Percentiles rank a stretch among this genome's conserved stretches.
Evolutionary conservation across 2,113 vertebrate genomes (phyloP).

Genomic region (Fregata magnificens): DNA sequence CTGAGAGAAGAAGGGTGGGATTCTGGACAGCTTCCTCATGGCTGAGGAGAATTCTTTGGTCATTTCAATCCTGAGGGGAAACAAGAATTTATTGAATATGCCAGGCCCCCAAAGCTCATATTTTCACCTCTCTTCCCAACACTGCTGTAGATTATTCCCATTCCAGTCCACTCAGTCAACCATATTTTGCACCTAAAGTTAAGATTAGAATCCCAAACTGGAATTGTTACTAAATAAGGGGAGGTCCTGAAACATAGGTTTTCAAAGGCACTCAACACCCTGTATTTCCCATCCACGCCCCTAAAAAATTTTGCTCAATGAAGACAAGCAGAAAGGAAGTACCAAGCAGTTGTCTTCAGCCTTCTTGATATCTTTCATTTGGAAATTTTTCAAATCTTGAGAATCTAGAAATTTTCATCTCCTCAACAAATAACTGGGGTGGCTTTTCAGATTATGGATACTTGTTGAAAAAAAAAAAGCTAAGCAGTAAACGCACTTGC

Average conservation of each 20-base stretch:
- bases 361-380: not conserved
- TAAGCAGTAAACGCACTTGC: not conserved
- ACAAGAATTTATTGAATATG: not conserved
- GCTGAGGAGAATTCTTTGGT: not conserved
- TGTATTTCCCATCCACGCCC: rapidly evolving
- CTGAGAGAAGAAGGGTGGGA: not conserved
- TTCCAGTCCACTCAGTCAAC: not conserved
- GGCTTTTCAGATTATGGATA: not conserved
- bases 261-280: not conserved
- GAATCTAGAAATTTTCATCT: not conserved
- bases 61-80: not conserved
- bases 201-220: not conserved
- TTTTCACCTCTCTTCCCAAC: not conserved
- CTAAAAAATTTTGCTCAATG: not conserved
- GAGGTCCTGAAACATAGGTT: not conserved
- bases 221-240: not conserved
- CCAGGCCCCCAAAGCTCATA: not conserved
- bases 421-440: not conserved
- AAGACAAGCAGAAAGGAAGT: not conserved
- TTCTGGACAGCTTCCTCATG: not conserved
- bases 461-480: not conserved
- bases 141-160: not conserved
- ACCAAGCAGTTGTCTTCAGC: not conserved
- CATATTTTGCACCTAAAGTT: not conserved
- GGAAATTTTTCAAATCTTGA: not conserved